Conservation (phyloP, 2,113 vertebrate species). For the Callaeas wilsoni region DNA sequence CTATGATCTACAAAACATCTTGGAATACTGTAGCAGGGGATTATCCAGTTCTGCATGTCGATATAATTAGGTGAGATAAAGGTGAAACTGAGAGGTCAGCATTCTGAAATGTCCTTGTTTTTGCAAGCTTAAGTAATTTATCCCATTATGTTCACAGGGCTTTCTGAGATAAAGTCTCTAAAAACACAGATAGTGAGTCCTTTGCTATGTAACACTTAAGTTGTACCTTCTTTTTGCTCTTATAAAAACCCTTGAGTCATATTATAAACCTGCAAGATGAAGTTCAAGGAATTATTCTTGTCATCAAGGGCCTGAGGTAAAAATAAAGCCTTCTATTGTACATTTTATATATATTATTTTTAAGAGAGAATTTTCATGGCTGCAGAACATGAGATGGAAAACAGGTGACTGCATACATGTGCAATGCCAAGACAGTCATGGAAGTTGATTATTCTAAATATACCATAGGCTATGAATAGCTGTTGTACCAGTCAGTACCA, state of each 20-base stretch:
- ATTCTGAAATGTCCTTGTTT: conserved; percentile 42
- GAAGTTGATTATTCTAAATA: neutral
- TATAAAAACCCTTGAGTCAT: conserved; percentile 46
- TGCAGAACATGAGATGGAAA: neutral
- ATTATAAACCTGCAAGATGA: conserved; percentile 54
- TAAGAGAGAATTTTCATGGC: neutral
- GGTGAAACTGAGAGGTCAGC: conserved; percentile 28
- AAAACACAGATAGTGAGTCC: conserved; percentile 36
- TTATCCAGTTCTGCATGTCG: neutral
- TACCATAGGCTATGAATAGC: neutral
- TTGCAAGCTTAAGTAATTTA: conserved; percentile 59
- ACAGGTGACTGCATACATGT: neutral
- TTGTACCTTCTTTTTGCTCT: conserved; percentile 13
- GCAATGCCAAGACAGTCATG: neutral
- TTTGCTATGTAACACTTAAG: conserved; percentile 40
- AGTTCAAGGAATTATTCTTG: conserved; percentile 40
- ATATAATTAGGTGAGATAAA: conserved; percentile 44
- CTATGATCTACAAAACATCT: neutral
- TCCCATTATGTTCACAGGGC: conserved; percentile 47
- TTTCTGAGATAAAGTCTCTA: conserved; percentile 65
- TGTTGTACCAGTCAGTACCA: neutral
- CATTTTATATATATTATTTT: neutral
- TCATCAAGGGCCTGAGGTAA: conserved; percentile 52
- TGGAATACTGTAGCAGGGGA: neutral
- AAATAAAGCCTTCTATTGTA: conserved; percentile 42